Conservation (phyloP, 2,797 vertebrate species). For the Sebastes alutus region DNA sequence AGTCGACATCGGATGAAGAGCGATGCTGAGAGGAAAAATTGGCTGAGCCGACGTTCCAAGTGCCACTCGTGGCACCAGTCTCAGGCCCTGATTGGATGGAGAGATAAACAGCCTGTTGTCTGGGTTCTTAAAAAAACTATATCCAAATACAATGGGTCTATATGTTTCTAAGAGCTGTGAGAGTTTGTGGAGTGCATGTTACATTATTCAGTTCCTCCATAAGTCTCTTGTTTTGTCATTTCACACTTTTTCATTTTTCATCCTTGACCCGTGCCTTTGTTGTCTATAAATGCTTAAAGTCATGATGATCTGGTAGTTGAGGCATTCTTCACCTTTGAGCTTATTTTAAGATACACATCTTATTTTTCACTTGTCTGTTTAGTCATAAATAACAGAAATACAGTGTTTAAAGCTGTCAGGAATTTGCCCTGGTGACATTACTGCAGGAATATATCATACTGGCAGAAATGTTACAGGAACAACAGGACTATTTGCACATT, state of each 20-base stretch:
- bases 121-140: neutral
- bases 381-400: neutral
- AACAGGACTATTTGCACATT: neutral
- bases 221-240: neutral
- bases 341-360: neutral
- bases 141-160: neutral
- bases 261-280: neutral
- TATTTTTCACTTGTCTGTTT: neutral
- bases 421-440: neutral
- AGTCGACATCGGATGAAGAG: slow-evolving; percentile 22
- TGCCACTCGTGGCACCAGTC: slow-evolving; percentile 14
- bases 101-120: neutral
- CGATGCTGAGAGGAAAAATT: slow-evolving; percentile 22
- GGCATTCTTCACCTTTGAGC: neutral
- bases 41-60: slow-evolving; percentile 9
- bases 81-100: slow-evolving; percentile 10
- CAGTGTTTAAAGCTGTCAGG: neutral
- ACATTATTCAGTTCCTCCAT: neutral
- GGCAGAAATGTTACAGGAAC: neutral
- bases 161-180: neutral
- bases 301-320: neutral
- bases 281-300: neutral
- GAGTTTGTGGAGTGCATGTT: neutral
- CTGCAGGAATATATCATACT: neutral
- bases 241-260: neutral